A percentile compares a stretch with the other conserved stretches of the same genome.
phyloP scores from a whole-genome alignment of 2,888 invertebrate species.

The Habrosyne pyritoides region DNA sequence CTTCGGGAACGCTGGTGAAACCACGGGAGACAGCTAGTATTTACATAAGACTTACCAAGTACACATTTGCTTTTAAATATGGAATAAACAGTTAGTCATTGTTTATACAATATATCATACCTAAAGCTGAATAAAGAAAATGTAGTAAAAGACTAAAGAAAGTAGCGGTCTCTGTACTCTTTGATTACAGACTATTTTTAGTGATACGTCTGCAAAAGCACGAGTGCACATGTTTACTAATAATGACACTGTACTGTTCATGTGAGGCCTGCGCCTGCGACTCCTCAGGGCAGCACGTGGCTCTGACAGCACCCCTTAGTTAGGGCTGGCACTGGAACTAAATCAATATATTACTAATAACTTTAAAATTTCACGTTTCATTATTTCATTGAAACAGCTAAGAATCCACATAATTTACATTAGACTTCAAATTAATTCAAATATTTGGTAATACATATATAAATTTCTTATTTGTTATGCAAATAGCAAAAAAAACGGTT shows the following conservation, averaged over 20 bases:
- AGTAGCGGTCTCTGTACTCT: not conserved
- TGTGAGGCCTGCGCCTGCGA: constrained; percentile 50
- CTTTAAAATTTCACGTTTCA: too few species aligned
- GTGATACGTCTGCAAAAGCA: constrained; percentile 19
- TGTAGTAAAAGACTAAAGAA: not conserved
- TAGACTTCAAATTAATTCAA: too few species aligned
- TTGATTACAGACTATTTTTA: constrained; percentile 7
- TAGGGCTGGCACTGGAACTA: constrained; percentile 10
- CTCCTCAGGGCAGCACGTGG: constrained; percentile 45
- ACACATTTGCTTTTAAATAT: too few species aligned
- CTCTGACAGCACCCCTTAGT: constrained; percentile 32
- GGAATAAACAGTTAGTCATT: too few species aligned
- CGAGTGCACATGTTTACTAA: constrained; percentile 50
- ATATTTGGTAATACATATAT: too few species aligned
- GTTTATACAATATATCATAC: too few species aligned
- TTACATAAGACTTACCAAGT: too few species aligned
- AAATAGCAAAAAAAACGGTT: too few species aligned
- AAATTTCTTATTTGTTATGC: not conserved
- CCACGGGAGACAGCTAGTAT: too few species aligned
- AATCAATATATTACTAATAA: not conserved
- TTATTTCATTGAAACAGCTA: too few species aligned
- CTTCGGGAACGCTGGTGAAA: too few species aligned
- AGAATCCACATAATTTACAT: too few species aligned
- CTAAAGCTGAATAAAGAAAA: not conserved
- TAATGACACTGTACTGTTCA: constrained; percentile 24